Evolutionary conservation across 92 coral and sea anemone species (phyloP).

Genomic region (Scolanthus callimorphus): DNA sequence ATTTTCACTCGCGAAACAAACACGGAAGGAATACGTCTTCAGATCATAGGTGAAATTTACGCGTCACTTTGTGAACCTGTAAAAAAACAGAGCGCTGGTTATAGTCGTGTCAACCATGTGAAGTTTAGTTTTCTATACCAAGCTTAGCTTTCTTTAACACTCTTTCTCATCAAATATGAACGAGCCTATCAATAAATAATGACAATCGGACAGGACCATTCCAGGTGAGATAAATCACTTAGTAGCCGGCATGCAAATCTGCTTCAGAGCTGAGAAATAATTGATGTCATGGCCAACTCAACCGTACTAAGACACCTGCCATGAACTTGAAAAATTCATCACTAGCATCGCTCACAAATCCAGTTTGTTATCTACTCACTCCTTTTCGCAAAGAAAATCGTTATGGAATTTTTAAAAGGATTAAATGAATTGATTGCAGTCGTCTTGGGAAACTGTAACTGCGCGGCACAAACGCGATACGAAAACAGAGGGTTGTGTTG

Average conservation of each 20-base stretch:
- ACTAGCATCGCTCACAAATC: slow-evolving; percentile 38
- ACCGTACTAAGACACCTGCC: slow-evolving; percentile 84
- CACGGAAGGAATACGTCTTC: too few relatives aligned
- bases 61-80: too few relatives aligned
- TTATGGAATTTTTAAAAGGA: too few relatives aligned
- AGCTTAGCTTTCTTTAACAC: slow-evolving; percentile 19
- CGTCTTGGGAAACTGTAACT: too few relatives aligned
- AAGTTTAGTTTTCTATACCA: slow-evolving; percentile 4
- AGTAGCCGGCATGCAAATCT: slow-evolving; percentile 26
- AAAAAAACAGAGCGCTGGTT: too few relatives aligned
- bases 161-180: slow-evolving; percentile 46
- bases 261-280: slow-evolving; percentile 42
- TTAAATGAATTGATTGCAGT: too few relatives aligned
- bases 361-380: slow-evolving; percentile 10
- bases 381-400: not conserved
- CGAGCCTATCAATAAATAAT: slow-evolving; percentile 48
- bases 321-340: slow-evolving; percentile 76
- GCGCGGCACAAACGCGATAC: too few relatives aligned
- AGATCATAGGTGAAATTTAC: too few relatives aligned
- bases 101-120: not conserved
- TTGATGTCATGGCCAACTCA: slow-evolving; percentile 76
- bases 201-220: slow-evolving; percentile 9
- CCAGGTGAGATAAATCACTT: slow-evolving; percentile 79
- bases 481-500: too few relatives aligned
- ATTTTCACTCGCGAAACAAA: too few relatives aligned